Conservation (phyloP, 2,797 vertebrate genomes). For the Erpetoichthys calabaricus region DNA sequence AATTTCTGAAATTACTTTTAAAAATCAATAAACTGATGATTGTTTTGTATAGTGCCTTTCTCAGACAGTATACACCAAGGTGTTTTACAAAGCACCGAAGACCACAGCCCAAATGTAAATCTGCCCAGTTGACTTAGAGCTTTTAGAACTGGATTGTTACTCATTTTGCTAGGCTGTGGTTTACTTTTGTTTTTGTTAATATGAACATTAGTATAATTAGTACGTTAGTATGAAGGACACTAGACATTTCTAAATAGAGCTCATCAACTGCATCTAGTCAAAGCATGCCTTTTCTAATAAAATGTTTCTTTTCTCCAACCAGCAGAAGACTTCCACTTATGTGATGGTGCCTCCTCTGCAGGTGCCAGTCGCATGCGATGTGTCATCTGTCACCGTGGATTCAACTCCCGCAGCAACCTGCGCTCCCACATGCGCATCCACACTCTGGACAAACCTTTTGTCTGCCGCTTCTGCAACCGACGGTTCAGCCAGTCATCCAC, state of each 20-base stretch:
- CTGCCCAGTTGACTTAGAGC: not conserved
- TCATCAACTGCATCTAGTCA: not conserved
- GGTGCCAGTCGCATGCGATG: conserved; percentile 77
- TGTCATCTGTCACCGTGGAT: conserved; percentile 91
- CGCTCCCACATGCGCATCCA: conserved; percentile 98
- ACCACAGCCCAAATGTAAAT: too few relatives aligned
- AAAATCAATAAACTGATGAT: too few relatives aligned
- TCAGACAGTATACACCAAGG: too few relatives aligned
- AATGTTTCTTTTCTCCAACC: not conserved
- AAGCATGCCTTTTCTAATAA: not conserved
- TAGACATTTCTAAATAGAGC: not conserved
- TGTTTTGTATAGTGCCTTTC: too few relatives aligned
- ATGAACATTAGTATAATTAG: too few relatives aligned
- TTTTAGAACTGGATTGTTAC: too few relatives aligned
- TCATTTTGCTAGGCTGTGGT: too few relatives aligned
- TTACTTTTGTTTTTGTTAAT: too few relatives aligned
- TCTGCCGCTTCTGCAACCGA: conserved; percentile 92
- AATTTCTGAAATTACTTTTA: too few relatives aligned
- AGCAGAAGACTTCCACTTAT: conserved; percentile 67
- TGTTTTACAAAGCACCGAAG: too few relatives aligned
- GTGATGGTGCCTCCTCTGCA: conserved; percentile 53
- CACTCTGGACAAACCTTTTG: conserved; percentile 95
- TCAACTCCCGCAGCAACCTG: conserved; percentile 96
- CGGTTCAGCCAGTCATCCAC: conserved; percentile 97
- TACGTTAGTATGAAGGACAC: too few relatives aligned